These are phyloP conservation scores for Rhogogaster chlorosoma DNA, from an alignment of 2,888 invertebrate genomes.

Conservation along the genomic window DNA sequence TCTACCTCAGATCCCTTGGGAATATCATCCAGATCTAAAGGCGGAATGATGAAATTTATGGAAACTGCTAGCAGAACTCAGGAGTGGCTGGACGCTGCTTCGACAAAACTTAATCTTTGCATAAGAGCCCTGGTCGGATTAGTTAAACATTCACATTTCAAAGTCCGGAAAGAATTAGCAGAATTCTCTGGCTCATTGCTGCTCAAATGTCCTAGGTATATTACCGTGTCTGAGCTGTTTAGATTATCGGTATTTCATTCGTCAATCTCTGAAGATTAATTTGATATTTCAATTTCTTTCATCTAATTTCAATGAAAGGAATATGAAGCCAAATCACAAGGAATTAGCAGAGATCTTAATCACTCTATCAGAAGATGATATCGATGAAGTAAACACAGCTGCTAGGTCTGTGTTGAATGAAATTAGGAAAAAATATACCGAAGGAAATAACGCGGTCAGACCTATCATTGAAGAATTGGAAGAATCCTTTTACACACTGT, in stretches of 20 bases:
- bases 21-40: conserved; percentile 64
- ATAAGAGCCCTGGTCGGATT: conserved; percentile 80
- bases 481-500: conserved; percentile 81
- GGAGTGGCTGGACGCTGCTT: conserved; percentile 82
- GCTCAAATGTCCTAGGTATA: conserved; percentile 81
- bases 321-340: conserved; percentile 82
- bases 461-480: conserved; percentile 80
- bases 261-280: conserved; percentile 14
- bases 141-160: conserved; percentile 81
- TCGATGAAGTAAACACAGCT: conserved; percentile 78
- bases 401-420: conserved; percentile 75
- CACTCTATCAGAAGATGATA: conserved; percentile 84
- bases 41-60: conserved; percentile 75
- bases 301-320: conserved; percentile 75
- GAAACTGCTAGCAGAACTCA: conserved; percentile 76
- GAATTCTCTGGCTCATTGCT: conserved; percentile 81
- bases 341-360: conserved; percentile 85
- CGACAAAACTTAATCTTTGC: conserved; percentile 80
- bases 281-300: conserved; percentile 60
- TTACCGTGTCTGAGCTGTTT: conserved; percentile 28
- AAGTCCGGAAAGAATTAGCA: conserved; percentile 83
- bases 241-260: neutral
- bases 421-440: conserved; percentile 77
- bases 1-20: conserved; percentile 61
- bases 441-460: conserved; percentile 70